A percentile compares a stretch with the other conserved stretches of the same genome.
phyloP scores from a whole-genome alignment of 1,140 invertebrate genomes.

The Aleiodes sp. region DNA sequence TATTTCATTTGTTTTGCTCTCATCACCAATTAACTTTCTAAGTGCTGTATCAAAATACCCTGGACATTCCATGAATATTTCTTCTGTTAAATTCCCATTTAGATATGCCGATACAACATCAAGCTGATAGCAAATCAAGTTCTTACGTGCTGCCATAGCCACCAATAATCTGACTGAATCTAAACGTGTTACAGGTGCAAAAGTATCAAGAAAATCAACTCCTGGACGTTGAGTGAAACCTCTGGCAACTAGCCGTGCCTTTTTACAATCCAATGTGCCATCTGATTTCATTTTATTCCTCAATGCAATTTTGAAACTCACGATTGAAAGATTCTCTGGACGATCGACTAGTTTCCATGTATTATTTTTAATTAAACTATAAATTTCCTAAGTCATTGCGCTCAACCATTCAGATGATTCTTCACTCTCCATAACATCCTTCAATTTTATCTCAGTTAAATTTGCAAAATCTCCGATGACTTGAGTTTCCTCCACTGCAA shows the following conservation, averaged over 20 bases:
- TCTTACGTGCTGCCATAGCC: not conserved
- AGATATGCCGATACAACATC: conserved; percentile 53
- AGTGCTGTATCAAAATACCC: conserved; percentile 22
- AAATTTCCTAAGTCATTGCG: not conserved
- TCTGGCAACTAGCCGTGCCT: not conserved
- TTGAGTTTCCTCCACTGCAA: too few relatives aligned
- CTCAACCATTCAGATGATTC: not conserved
- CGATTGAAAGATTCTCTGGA: not conserved
- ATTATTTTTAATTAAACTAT: not conserved
- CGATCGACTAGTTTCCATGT: not conserved
- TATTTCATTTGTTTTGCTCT: conserved; percentile 24
- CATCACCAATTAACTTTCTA: not conserved
- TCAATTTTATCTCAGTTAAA: too few relatives aligned
- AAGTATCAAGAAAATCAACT: not conserved
- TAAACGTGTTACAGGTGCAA: not conserved
- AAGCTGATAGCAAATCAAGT: conserved; percentile 34
- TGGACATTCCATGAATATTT: conserved; percentile 58
- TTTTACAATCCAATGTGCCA: not conserved
- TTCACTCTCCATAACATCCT: not conserved
- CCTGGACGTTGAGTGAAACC: not conserved
- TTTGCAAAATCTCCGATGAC: too few relatives aligned
- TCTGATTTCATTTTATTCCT: not conserved
- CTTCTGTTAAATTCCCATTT: conserved; percentile 47
- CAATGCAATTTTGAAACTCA: not conserved
- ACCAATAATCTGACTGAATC: not conserved